Conservation (phyloP, 2,888 invertebrate species). For the Alloscopus bannaensis region DNA sequence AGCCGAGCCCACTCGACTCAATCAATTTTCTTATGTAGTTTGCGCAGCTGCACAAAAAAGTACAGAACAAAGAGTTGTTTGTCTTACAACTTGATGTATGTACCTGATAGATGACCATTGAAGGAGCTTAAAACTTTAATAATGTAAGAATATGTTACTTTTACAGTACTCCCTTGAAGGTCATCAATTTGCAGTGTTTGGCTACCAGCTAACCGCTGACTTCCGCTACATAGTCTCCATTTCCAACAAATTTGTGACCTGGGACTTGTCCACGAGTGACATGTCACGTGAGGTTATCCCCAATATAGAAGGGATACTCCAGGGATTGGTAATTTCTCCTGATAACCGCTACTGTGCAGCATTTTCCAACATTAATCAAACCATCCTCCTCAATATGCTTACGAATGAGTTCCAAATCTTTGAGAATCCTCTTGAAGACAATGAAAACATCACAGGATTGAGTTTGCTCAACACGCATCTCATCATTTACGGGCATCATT, state of each 20-base stretch:
- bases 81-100: neutral
- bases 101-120: neutral
- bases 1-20: no score
- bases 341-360: conserved; percentile 98
- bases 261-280: conserved; percentile 97
- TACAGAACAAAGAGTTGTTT: conserved; percentile 3
- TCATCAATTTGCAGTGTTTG: conserved; percentile 98
- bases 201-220: conserved; percentile 91
- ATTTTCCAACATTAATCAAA: conserved; percentile 96
- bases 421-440: conserved; percentile 87
- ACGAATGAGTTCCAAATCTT: conserved; percentile 94
- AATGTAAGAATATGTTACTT: neutral
- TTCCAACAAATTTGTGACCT: conserved; percentile 97
- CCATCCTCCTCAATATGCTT: conserved; percentile 91
- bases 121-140: no score
- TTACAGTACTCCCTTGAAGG: conserved; percentile 95
- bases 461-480: conserved; percentile 83
- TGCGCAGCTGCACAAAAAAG: neutral
- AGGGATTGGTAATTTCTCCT: conserved; percentile 91
- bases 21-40: no score
- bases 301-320: conserved; percentile 96
- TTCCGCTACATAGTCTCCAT: conserved; percentile 95
- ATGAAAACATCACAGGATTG: conserved; percentile 81
- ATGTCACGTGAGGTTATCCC: conserved; percentile 95
- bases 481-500: conserved; percentile 85